Base-by-base conservation (phyloP, 2,113 vertebrate genomes). In the Pitta sordida region DNA sequence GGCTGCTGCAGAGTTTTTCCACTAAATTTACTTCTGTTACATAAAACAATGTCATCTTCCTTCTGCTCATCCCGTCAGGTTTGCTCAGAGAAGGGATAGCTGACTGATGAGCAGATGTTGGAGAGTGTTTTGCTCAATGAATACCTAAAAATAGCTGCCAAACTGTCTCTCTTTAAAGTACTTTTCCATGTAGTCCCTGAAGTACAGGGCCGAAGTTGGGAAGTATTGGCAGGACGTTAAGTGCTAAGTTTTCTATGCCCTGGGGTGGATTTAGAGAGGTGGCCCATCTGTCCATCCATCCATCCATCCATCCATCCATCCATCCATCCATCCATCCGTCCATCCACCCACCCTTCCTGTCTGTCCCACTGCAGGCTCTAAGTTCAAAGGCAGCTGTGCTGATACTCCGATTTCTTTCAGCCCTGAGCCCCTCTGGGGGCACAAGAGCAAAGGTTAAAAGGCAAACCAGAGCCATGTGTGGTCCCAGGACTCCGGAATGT, bases 141-240 rank as follows among this genome's bases (percentile, higher is more conserved):
- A 93, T 64, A 43, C 62, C 90, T 82, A 96, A 93, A 97, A 96
- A 96, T 90, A 96, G 91, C 85, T 62, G 23, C 49, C 90, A 80
- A 44, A 85, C 79, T 65, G 58, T 34, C 73, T 91, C 52, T 20
- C 71, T 93, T 76, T 41, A 69, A 97, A 97, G 95, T 91, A 94
- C 79, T 93, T 96, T 97, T 96, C 86, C 89, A 81, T 97, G 96
- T 95, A 95, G 80, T 96, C 95, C 88, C 91, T 46, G 19, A 78
- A 88, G 95, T 44, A 85, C 3, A 30, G 52, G n/a, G 53, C 46
- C 70, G 76, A 92, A 94, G 55, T 90, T 91, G 76, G 86, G 34
- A 68, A 90, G 51, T 36, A 64, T 53, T 69, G 82, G 53, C 79
- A 63, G 69, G 39, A 95, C 85, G 84, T 82, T 94, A 94, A 95